A percentile compares a stretch with the other conserved stretches of the same genome.
phyloP scores from a whole-genome alignment of 2,888 invertebrate species.

The Entomobrya proxima region DNA sequence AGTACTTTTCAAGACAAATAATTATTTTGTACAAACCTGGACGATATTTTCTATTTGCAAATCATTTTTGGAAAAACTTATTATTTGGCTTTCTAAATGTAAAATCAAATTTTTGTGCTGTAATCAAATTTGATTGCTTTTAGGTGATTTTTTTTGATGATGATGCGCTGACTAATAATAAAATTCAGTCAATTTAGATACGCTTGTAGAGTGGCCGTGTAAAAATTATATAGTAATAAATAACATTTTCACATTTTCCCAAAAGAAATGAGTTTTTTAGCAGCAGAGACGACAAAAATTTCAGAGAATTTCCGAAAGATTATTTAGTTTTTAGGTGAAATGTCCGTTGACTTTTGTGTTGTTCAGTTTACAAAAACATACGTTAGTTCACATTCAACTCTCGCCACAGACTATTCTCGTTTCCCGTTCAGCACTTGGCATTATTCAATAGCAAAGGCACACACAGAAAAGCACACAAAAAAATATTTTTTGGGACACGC shows the following conservation, averaged over 20 bases:
- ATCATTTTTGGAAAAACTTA: slow-evolving; percentile 40
- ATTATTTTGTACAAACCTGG: slow-evolving; percentile 60
- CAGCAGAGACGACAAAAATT: background rate
- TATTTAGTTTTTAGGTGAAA: background rate
- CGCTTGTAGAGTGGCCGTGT: background rate
- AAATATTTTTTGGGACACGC: slow-evolving; percentile 22
- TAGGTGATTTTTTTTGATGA: background rate
- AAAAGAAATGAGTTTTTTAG: too few relatives aligned
- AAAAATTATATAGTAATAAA: slow-evolving; percentile 30
- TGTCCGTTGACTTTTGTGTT: background rate
- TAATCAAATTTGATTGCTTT: background rate
- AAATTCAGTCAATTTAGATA: slow-evolving; percentile 6
- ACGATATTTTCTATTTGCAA: slow-evolving; percentile 9
- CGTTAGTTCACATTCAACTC: slow-evolving; percentile 61
- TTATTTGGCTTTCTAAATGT: background rate
- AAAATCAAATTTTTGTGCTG: background rate
- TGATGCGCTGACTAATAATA: background rate
- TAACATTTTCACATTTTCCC: slow-evolving; percentile 64
- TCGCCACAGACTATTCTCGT: slow-evolving; percentile 61
- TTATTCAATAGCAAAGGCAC: too few relatives aligned
- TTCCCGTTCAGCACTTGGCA: slow-evolving; percentile 15
- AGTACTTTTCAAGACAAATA: background rate
- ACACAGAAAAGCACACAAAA: too few relatives aligned
- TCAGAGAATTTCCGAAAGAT: slow-evolving; percentile 25
- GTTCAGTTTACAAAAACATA: slow-evolving; percentile 36